phyloP scores from a whole-genome alignment of 2,113 vertebrate genomes.

The Carassius gibelio region DNA sequence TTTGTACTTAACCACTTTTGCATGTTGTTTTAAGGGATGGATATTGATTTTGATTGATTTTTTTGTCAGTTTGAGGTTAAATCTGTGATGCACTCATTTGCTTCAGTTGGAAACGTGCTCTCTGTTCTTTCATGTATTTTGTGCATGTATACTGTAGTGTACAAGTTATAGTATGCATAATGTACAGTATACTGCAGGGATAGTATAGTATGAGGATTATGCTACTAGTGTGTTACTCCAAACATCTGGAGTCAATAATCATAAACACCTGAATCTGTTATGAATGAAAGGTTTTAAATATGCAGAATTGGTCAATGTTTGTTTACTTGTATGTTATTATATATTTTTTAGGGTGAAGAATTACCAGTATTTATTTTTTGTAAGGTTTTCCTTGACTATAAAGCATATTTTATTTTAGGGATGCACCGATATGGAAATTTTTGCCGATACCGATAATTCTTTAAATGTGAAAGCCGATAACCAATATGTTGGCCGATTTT shows the following conservation, averaged over 20 bases:
- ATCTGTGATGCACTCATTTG: not conserved
- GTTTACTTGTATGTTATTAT: not conserved
- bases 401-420: not conserved
- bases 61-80: slow-evolving; percentile 8
- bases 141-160: not conserved
- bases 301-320: not conserved
- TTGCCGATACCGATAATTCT: too few species aligned
- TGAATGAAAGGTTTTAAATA: not conserved
- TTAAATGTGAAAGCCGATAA: too few species aligned
- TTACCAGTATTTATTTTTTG: not conserved
- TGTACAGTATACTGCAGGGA: not conserved
- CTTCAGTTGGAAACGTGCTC: not conserved
- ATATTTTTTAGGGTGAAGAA: not conserved
- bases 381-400: not conserved
- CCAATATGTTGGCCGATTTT: too few species aligned
- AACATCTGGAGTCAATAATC: not conserved
- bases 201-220: not conserved
- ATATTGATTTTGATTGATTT: slow-evolving; percentile 17
- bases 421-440: too few species aligned
- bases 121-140: not conserved
- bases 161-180: not conserved
- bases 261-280: not conserved
- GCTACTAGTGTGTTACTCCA: not conserved
- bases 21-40: not conserved
- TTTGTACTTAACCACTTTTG: not conserved